A percentile compares a stretch with the other conserved stretches of the same genome.
Evolutionary conservation across 1,140 invertebrate species (phyloP).

Genomic region (Heliconius melpomene): DNA sequence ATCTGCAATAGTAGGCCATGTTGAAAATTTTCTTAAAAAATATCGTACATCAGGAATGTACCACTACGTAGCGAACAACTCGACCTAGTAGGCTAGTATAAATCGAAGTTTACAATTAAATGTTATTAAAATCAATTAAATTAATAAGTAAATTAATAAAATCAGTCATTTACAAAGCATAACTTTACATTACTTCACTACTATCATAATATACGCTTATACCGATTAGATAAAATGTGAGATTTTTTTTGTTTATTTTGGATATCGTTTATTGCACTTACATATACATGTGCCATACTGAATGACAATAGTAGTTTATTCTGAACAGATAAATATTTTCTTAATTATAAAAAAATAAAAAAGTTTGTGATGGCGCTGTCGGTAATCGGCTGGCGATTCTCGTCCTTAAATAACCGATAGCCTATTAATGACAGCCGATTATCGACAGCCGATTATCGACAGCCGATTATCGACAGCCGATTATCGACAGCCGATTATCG

Average conservation of each 20-base stretch:
- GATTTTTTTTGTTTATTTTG: conserved; percentile 54
- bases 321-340: conserved; percentile 34
- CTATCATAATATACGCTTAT: conserved; percentile 47
- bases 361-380: conserved; percentile 28
- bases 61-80: conserved; percentile 50
- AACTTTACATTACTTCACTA: conserved; percentile 49
- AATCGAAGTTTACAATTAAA: conserved; percentile 46
- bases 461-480: too few species aligned
- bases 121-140: conserved; percentile 67
- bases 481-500: too few species aligned
- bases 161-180: conserved; percentile 76
- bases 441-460: not conserved
- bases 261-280: conserved; percentile 65
- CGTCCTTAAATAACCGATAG: not conserved
- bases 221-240: conserved; percentile 44
- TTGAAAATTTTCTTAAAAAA: conserved; percentile 53
- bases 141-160: conserved; percentile 63
- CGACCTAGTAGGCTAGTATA: conserved; percentile 31
- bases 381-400: not conserved
- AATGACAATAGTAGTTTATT: conserved; percentile 28
- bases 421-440: too few species aligned
- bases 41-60: conserved; percentile 77
- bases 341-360: conserved; percentile 38
- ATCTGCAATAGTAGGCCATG: conserved; percentile 58
- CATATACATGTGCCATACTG: conserved; percentile 28